Evolutionary conservation across 1,140 invertebrate species (phyloP).

Genomic region (Bombyx mandarina): DNA sequence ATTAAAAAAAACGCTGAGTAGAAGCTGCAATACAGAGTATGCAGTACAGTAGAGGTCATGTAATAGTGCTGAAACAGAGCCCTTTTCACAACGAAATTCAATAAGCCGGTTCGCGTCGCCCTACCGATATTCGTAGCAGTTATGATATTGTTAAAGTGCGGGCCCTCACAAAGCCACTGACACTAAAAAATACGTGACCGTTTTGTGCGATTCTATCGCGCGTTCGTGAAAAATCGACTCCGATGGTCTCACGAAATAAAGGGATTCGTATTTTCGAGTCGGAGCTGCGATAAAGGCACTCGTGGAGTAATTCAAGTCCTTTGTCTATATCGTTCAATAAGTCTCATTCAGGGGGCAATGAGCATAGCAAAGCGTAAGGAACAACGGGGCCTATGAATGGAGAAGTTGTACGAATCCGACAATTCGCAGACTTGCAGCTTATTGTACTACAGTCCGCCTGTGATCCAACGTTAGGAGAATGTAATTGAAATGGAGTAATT

Average conservation of each 20-base stretch:
- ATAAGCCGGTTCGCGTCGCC: slow-evolving; percentile 30
- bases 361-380: not conserved
- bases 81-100: slow-evolving; percentile 47
- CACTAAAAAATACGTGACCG: slow-evolving; percentile 39
- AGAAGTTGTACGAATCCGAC: too few relatives aligned
- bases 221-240: slow-evolving; percentile 28
- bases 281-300: slow-evolving; percentile 30
- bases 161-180: slow-evolving; percentile 26
- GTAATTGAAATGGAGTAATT: too few relatives aligned
- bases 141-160: slow-evolving; percentile 36
- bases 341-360: slow-evolving; percentile 14
- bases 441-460: too few relatives aligned
- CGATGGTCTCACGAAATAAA: slow-evolving; percentile 36
- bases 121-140: slow-evolving; percentile 23
- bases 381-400: too few relatives aligned
- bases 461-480: too few relatives aligned
- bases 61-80: slow-evolving; percentile 16
- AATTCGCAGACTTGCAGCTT: too few relatives aligned
- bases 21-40: too few relatives aligned
- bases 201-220: slow-evolving; percentile 24
- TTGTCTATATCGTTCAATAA: slow-evolving; percentile 38
- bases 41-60: too few relatives aligned
- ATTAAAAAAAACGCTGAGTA: too few relatives aligned
- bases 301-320: slow-evolving; percentile 27
- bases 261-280: slow-evolving; percentile 32